Evolutionary conservation across 2,113 vertebrate genomes (phyloP).

Genomic region (Takifugu bimaculatus): DNA sequence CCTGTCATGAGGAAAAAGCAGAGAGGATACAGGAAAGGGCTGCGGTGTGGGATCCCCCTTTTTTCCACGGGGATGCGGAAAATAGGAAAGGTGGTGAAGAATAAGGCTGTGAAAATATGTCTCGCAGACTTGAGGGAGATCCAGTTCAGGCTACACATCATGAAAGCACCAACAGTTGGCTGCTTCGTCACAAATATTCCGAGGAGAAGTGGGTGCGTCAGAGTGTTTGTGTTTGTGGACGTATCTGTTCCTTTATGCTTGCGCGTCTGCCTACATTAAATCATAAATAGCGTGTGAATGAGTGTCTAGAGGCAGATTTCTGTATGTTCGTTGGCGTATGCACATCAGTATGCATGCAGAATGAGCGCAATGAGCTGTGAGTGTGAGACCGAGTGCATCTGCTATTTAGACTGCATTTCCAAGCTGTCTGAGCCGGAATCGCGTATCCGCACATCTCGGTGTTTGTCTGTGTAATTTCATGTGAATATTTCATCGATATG

Average conservation of each 20-base stretch:
- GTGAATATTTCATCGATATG: slow-evolving; percentile 7
- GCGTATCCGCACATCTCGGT: slow-evolving; percentile 19
- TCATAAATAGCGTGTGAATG: slow-evolving; percentile 64
- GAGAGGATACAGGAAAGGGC: slow-evolving; percentile 32
- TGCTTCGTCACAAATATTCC: slow-evolving; percentile 65
- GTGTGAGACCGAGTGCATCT: slow-evolving; percentile 51
- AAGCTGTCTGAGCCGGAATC: slow-evolving; percentile 39
- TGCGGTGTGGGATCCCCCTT: slow-evolving; percentile 41
- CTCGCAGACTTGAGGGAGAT: slow-evolving; percentile 46
- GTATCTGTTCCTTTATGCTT: slow-evolving; percentile 39
- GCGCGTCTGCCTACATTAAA: slow-evolving; percentile 53
- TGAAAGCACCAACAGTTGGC: slow-evolving; percentile 60
- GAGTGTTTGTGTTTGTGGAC: slow-evolving; percentile 35
- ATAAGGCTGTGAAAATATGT: too few species aligned
- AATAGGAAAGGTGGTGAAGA: slow-evolving; percentile 30
- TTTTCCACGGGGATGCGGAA: slow-evolving; percentile 22
- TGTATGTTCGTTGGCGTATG: slow-evolving; percentile 40
- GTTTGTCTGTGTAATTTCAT: slow-evolving; percentile 15
- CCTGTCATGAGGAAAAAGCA: slow-evolving; percentile 27
- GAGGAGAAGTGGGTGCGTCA: slow-evolving; percentile 37
- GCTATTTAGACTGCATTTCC: slow-evolving; percentile 55
- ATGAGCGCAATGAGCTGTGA: slow-evolving; percentile 63
- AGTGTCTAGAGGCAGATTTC: slow-evolving; percentile 62
- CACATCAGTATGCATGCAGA: slow-evolving; percentile 59
- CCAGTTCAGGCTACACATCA: slow-evolving; percentile 58